Conservation (phyloP, 2,797 vertebrate genomes). For the Characodon lateralis region DNA sequence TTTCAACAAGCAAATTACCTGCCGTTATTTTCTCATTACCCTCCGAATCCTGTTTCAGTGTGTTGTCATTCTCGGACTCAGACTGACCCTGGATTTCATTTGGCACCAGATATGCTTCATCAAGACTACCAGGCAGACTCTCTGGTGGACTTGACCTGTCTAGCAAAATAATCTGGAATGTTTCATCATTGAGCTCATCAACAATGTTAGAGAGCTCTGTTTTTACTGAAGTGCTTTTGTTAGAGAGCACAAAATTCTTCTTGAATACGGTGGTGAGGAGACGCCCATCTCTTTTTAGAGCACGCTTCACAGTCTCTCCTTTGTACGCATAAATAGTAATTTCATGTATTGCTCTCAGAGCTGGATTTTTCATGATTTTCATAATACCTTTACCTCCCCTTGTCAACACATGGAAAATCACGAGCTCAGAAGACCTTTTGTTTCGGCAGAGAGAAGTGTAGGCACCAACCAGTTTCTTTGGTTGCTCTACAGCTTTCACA, state of each 20-base stretch:
- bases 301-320: conserved; percentile 49
- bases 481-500: neutral
- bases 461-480: fast-evolving
- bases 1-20: neutral
- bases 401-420: conserved; percentile 52
- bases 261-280: neutral
- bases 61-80: neutral
- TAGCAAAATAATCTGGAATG: conserved; percentile 21
- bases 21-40: neutral
- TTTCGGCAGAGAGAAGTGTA: neutral
- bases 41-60: neutral
- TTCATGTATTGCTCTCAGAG: neutral
- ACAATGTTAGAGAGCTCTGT: conserved; percentile 32
- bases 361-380: conserved; percentile 35
- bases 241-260: conserved; percentile 24
- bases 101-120: neutral
- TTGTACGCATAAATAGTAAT: conserved; percentile 56
- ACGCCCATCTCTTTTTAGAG: conserved; percentile 62
- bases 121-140: conserved; percentile 38
- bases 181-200: conserved; percentile 34
- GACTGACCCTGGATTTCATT: neutral
- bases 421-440: neutral
- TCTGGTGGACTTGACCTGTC: conserved; percentile 2
- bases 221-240: fast-evolving
- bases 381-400: conserved; percentile 18